phyloP scores from a whole-genome alignment of 2,888 invertebrate genomes.

The Protophormia terraenovae region DNA sequence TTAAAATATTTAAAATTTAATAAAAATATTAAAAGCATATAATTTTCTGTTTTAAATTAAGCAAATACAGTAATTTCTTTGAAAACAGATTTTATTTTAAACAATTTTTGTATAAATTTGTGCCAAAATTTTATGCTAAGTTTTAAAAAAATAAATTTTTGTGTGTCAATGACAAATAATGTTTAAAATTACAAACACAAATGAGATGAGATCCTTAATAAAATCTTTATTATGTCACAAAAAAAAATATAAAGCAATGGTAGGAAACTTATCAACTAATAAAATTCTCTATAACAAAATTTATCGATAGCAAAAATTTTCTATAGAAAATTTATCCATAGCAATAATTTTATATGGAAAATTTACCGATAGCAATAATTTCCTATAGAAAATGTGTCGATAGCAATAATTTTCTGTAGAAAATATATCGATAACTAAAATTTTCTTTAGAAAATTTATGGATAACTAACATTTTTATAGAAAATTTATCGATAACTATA shows the following conservation, averaged over 20 bases:
- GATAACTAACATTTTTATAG: not conserved
- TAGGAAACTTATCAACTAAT: no score
- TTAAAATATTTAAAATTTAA: not conserved
- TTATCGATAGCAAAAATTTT: not conserved
- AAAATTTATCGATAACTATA: not conserved
- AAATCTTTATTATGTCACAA: not conserved
- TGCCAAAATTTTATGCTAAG: slow-evolving; percentile 21
- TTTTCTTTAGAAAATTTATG: not conserved
- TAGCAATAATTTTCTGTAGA: not conserved
- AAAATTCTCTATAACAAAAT: not conserved
- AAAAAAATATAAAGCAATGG: no score
- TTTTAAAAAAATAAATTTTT: slow-evolving; percentile 3
- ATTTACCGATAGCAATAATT: not conserved
- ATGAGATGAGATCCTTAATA: not conserved
- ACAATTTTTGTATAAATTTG: not conserved
- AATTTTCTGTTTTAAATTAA: not conserved
- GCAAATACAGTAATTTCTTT: no score
- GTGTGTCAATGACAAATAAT: slow-evolving; percentile 48
- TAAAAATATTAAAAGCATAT: no score
- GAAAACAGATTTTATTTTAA: no score
- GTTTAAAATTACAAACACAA: not conserved
- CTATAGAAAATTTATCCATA: not conserved
- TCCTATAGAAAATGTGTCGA: not conserved
- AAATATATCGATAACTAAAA: not conserved
- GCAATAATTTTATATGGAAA: not conserved